Percentiles rank a stretch among this genome's conserved stretches.
phyloP scores from a whole-genome alignment of 2,113 vertebrate genomes.

The Micronycteris hirsuta region DNA sequence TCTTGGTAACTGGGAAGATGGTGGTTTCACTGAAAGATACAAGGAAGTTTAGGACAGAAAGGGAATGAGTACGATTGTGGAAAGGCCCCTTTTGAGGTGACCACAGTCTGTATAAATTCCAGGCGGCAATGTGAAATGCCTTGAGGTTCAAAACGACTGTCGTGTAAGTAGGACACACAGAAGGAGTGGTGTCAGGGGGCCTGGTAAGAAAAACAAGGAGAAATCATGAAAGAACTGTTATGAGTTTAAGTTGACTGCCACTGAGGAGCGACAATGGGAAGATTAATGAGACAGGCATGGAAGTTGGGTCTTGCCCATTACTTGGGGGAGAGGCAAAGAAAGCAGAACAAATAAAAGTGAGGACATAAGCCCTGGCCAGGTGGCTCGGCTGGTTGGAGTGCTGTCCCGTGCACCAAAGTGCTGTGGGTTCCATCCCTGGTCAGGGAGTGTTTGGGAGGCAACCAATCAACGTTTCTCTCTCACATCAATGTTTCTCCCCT shows the following conservation, averaged over 20 bases:
- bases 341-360: neutral
- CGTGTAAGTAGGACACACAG: neutral
- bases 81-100: neutral
- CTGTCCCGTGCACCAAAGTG: no score
- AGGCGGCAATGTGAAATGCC: neutral
- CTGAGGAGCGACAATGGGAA: neutral
- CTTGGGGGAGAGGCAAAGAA: neutral
- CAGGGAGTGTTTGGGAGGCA: no score
- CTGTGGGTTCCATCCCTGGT: no score
- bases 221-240: neutral
- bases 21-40: neutral
- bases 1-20: neutral
- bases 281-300: neutral
- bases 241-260: neutral
- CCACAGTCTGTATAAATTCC: neutral
- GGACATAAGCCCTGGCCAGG: neutral
- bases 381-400: no score
- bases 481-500: no score
- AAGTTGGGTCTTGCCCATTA: neutral
- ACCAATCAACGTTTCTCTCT: no score
- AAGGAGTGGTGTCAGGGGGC: neutral
- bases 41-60: neutral
- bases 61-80: neutral
- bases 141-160: neutral
- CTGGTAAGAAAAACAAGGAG: neutral